These are phyloP conservation scores for Exephanes ischioxanthus DNA, from an alignment of 2,888 invertebrate species.

Conservation along the genomic window DNA sequence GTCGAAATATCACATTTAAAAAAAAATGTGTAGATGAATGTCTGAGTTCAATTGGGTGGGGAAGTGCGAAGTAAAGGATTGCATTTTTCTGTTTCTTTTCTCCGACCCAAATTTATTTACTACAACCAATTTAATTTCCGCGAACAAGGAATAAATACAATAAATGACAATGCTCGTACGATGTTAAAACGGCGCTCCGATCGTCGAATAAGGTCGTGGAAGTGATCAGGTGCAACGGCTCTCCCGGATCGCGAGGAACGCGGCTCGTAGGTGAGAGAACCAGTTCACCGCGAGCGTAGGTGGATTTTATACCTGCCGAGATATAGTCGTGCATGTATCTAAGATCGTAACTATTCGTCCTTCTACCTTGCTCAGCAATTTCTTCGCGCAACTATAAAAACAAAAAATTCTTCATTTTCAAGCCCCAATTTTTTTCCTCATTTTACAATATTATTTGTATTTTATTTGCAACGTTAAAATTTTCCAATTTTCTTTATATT, in stretches of 20 bases:
- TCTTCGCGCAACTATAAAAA: neutral
- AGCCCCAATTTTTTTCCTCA: no score
- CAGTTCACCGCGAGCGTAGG: slow-evolving; percentile 37
- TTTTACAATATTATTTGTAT: no score
- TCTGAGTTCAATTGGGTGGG: no score
- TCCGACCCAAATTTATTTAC: no score
- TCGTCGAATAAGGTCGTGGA: slow-evolving; percentile 4
- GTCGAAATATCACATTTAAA: no score
- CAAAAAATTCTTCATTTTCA: no score
- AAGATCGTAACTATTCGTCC: slow-evolving; percentile 7
- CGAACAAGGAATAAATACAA: neutral
- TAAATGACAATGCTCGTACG: neutral
- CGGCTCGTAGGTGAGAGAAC: slow-evolving; percentile 44
- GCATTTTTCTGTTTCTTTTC: no score
- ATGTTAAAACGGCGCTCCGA: slow-evolving; percentile 26
- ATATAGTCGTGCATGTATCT: slow-evolving; percentile 2
- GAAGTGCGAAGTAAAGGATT: no score
- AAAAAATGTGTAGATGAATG: no score
- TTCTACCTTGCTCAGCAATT: neutral
- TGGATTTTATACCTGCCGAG: slow-evolving; percentile 11
- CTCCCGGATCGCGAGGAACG: slow-evolving; percentile 35
- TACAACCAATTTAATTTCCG: neutral
- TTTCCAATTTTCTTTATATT: no score
- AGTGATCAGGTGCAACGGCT: slow-evolving; percentile 37
- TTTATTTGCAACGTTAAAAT: no score